phyloP scores from a whole-genome alignment of 2,888 invertebrate genomes.

The Eremobia ochroleuca region DNA sequence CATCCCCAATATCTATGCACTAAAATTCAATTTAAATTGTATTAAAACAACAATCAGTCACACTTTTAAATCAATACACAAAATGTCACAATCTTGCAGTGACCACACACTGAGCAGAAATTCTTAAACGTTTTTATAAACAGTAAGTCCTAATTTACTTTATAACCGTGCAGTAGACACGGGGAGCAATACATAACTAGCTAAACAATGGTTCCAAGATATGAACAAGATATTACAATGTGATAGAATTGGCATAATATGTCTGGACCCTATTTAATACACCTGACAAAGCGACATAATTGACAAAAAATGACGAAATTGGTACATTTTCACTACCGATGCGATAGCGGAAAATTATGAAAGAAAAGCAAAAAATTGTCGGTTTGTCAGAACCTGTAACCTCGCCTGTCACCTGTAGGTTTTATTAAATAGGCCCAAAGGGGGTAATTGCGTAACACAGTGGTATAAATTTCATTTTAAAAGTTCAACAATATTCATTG shows the following conservation, averaged over 20 bases:
- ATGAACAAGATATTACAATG: conserved; percentile 5
- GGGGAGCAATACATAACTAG: conserved; percentile 26
- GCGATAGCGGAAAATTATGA: background rate
- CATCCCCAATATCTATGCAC: conserved; percentile 7
- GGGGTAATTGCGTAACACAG: too few relatives aligned
- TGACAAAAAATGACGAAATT: background rate
- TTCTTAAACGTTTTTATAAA: background rate
- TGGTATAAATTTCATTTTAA: too few relatives aligned
- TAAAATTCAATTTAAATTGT: background rate
- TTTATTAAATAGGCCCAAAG: background rate
- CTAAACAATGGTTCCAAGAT: conserved; percentile 32
- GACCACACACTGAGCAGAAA: background rate
- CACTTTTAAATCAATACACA: background rate
- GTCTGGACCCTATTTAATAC: background rate
- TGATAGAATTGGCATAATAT: conserved; percentile 41
- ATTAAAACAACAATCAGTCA: background rate
- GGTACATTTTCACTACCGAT: background rate
- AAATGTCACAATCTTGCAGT: background rate
- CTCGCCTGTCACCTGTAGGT: background rate
- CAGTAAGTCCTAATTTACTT: background rate
- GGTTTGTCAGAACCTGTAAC: background rate
- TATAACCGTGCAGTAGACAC: background rate
- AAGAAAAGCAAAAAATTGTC: background rate
- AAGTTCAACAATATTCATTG: too few relatives aligned
- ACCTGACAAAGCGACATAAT: background rate